These are phyloP conservation scores for Phrynocephalus guinanensis DNA, from an alignment of 2,797 vertebrate genomes.

Conservation along the genomic window DNA sequence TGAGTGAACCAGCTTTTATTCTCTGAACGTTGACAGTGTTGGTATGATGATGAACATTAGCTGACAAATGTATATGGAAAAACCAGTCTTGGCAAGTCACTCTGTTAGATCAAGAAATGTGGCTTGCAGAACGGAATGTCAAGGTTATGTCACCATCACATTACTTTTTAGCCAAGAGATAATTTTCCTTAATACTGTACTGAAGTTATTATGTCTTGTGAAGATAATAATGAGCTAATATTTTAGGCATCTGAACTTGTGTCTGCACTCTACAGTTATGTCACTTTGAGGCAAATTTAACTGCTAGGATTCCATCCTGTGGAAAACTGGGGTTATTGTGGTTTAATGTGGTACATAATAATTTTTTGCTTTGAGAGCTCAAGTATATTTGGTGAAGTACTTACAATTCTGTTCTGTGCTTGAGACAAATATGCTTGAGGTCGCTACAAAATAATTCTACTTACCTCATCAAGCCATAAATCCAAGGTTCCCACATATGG, in stretches of 20 bases:
- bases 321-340: too few species aligned
- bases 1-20: background rate
- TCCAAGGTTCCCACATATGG: too few species aligned
- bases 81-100: rapidly evolving
- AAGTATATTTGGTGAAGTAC: too few species aligned
- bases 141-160: background rate
- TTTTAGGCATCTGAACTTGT: background rate
- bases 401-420: too few species aligned
- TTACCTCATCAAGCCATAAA: too few species aligned
- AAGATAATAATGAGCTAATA: background rate
- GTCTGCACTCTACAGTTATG: too few species aligned
- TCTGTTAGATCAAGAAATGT: constrained; percentile 15
- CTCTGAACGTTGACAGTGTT: background rate
- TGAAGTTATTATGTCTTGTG: background rate
- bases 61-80: background rate
- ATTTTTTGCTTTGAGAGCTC: too few species aligned
- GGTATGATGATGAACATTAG: constrained; percentile 3
- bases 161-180: background rate
- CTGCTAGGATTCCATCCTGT: too few species aligned
- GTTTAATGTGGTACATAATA: too few species aligned
- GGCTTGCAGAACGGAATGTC: background rate
- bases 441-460: too few species aligned
- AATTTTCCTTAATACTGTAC: constrained; percentile 4
- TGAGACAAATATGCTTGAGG: too few species aligned
- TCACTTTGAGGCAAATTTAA: too few species aligned